Evolutionary conservation across 2,113 vertebrate genomes (phyloP).

Genomic region (Progne subis): DNA sequence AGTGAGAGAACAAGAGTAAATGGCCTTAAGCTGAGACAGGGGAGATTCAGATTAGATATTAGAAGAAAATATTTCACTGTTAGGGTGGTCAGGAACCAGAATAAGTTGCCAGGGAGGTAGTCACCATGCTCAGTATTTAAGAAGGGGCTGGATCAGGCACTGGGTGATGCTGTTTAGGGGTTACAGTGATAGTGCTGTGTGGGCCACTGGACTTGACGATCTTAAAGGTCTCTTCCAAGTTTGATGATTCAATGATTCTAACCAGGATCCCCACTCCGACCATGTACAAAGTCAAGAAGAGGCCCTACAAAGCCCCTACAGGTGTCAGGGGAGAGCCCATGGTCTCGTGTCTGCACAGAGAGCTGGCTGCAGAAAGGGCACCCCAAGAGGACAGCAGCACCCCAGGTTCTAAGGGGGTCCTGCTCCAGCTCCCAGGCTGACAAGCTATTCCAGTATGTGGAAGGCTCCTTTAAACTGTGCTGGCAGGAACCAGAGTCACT

Average conservation of each 20-base stretch:
- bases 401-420: fast-evolving
- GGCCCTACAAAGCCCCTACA: background rate
- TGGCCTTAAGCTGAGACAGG: background rate
- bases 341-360: background rate
- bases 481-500: background rate
- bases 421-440: background rate
- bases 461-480: background rate
- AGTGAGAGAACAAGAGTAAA: background rate
- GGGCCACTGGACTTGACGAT: background rate
- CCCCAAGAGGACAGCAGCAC: background rate
- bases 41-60: background rate
- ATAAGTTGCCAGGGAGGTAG: background rate
- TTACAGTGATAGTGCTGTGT: background rate
- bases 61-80: background rate
- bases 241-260: background rate
- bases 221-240: background rate
- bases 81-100: background rate
- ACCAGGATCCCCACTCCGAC: background rate
- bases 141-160: background rate
- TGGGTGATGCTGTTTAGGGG: background rate
- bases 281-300: background rate
- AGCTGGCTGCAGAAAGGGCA: fast-evolving
- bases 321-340: background rate
- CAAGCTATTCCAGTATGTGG: background rate
- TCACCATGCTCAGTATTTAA: background rate